Conservation (phyloP, 2,797 vertebrate genomes). For the Gymnocypris eckloni region DNA sequence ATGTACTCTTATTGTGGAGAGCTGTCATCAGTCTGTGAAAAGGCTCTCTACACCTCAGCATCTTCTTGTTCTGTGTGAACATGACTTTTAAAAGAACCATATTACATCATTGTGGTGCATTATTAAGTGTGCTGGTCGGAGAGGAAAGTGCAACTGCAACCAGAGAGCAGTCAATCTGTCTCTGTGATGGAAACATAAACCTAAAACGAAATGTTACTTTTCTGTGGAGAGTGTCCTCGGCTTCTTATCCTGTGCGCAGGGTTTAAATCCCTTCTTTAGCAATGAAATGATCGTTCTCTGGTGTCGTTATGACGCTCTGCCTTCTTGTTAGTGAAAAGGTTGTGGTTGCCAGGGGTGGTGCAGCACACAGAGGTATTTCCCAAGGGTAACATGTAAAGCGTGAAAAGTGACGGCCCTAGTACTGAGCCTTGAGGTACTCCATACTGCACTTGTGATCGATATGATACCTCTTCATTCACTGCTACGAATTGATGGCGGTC, state of each 20-base stretch:
- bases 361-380: neutral
- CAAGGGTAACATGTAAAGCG: too few relatives aligned
- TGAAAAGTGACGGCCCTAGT: too few relatives aligned
- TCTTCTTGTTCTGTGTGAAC: too few relatives aligned
- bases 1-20: too few relatives aligned
- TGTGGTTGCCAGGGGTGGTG: neutral
- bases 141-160: too few relatives aligned
- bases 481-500: too few relatives aligned
- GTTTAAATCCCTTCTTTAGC: neutral
- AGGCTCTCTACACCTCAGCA: too few relatives aligned
- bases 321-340: neutral
- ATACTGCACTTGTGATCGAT: too few relatives aligned
- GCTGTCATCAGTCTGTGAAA: too few relatives aligned
- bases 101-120: neutral
- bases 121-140: neutral
- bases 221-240: neutral
- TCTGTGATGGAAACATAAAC: neutral
- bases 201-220: neutral
- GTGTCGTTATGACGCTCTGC: neutral
- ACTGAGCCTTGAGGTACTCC: too few relatives aligned
- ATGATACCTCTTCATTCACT: too few relatives aligned
- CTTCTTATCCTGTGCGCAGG: neutral
- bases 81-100: too few relatives aligned
- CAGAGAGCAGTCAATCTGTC: neutral
- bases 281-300: neutral